Evolutionary conservation across 2,797 vertebrate genomes (phyloP), one percentile per base, ranked within the genome.

Genomic region (Hyperoplus immaculatus): DNA sequence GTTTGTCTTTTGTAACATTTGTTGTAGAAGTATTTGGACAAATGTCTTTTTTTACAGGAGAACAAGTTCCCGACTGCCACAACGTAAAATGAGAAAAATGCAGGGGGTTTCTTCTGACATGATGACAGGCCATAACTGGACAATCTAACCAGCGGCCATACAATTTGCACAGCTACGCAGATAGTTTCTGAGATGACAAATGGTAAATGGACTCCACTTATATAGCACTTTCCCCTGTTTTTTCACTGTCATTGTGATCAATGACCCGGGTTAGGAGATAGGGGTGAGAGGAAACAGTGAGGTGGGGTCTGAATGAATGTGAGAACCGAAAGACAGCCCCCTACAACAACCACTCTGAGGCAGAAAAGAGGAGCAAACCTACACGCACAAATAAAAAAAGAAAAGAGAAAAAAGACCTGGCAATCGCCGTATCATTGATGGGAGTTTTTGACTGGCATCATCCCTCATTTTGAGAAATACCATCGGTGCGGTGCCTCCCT

Each of bases 391-490:
- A 83, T 89, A 80, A 58, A 86, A 87, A 85, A 85, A 86, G 82
- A 81, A 85, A 81, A 21, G 21, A 21, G 21, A 21, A 21, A 87
- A 59, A 66, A 69, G 62, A 38, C 38, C 39, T 18, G 41, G 65
- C 81, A 81, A 61, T 38, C 41, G 59, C 62, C 53, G 41, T 15
- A 74, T 81, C 90, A 88, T 82, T 85, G 85, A 89, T 80, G 81
- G 77, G 75, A 88, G 72, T 81, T 84, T 91, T 88, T 90, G 90
- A 93, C 89, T 90, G 90, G 78, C 88, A 90, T 89, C 88, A 89
- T 93, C 82, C 84, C 84, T 94, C 92, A 91, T 92, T 93, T 91
- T 92, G 91, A 91, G 81, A 92, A 91, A 92, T 93, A 87, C 89
- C 81, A 91, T 89, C 88, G 0, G 62, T 29, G 69, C 84, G 89